Evolutionary conservation across 1,140 invertebrate species (phyloP).

Genomic region (Rhopalosiphum padi): DNA sequence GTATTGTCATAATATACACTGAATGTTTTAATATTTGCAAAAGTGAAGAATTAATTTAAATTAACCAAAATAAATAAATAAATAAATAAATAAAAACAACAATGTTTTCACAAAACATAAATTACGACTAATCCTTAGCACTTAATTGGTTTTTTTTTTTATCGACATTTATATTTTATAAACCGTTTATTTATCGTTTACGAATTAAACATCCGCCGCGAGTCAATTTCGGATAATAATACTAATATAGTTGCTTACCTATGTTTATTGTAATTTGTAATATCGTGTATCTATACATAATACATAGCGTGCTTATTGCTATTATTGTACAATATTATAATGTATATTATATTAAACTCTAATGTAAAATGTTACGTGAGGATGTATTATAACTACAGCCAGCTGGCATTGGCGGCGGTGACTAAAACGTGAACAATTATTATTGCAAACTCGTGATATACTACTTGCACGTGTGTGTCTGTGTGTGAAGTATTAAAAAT

Average conservation of each 20-base stretch:
- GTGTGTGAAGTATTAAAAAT: not conserved
- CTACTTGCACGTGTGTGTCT: not conserved
- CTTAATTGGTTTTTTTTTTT: not conserved
- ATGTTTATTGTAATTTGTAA: not conserved
- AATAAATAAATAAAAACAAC: not conserved
- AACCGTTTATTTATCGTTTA: not conserved
- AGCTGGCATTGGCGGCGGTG: constrained; percentile 17
- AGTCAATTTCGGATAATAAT: not conserved
- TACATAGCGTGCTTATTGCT: not conserved
- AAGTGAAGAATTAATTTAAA: not conserved
- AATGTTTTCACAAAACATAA: not conserved
- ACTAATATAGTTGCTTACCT: not conserved
- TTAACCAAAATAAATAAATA: not conserved
- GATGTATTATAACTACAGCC: not conserved
- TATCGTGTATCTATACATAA: not conserved
- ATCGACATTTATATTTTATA: not conserved
- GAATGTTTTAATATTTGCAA: not conserved
- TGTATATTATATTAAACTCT: not conserved
- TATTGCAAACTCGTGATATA: constrained; percentile 36
- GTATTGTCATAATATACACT: too few species aligned
- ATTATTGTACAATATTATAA: constrained; percentile 10
- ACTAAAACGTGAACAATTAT: constrained; percentile 44
- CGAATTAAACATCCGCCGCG: not conserved
- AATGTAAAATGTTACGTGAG: not conserved
- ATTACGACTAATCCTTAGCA: not conserved